These are phyloP conservation scores for Lucilia cuprina DNA, from an alignment of 1,140 invertebrate genomes.

Conservation along the genomic window DNA sequence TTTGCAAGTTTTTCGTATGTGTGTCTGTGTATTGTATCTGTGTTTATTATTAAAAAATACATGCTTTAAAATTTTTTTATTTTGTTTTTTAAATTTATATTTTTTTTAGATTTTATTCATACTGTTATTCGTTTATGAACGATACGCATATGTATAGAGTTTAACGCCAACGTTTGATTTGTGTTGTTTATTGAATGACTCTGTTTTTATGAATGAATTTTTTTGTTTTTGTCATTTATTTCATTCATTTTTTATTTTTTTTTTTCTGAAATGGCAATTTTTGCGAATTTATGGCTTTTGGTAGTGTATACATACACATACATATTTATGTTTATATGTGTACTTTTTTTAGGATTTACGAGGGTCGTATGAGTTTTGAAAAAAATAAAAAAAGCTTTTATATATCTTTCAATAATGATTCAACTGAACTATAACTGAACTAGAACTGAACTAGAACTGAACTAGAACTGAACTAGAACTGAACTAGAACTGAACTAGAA, in stretches of 20 bases:
- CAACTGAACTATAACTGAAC: too few species aligned
- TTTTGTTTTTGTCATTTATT: background rate
- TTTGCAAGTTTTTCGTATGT: background rate
- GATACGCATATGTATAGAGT: background rate
- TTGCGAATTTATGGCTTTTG: background rate
- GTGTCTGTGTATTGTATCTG: background rate
- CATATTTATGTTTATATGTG: too few species aligned
- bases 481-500: too few species aligned
- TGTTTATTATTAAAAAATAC: background rate
- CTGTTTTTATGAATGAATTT: conserved; percentile 27
- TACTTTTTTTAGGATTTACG: too few species aligned
- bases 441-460: too few species aligned
- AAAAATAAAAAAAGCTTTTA: too few species aligned
- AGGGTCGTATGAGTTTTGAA: too few species aligned
- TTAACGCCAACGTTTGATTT: conserved; percentile 13
- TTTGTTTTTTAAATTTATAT: conserved; percentile 21
- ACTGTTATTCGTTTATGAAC: too few species aligned
- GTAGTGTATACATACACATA: background rate
- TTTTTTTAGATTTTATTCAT: conserved; percentile 9
- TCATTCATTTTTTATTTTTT: background rate
- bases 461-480: too few species aligned
- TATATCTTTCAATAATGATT: too few species aligned
- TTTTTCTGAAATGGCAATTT: background rate
- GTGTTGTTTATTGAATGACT: conserved; percentile 24
- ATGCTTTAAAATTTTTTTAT: background rate